Evolutionary conservation across 2,888 invertebrate genomes (phyloP).

Genomic region (Eupithecia exiguata): DNA sequence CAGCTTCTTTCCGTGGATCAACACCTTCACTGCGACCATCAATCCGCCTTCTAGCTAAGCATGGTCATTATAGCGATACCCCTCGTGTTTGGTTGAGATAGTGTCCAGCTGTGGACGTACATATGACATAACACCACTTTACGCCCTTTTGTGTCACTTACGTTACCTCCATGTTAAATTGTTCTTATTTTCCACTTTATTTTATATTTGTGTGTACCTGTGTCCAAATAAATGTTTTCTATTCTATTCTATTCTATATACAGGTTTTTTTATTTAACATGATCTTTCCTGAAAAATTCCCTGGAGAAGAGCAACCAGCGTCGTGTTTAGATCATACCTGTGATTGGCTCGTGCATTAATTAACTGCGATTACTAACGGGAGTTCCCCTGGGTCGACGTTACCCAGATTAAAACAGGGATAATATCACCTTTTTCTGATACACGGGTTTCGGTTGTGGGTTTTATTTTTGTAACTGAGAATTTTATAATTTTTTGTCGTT

Average conservation of each 20-base stretch:
- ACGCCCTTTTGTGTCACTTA: no score
- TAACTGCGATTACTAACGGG: constrained; percentile 41
- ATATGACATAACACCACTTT: no score
- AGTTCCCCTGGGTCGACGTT: constrained; percentile 30
- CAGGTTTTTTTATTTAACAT: background rate
- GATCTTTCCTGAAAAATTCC: background rate
- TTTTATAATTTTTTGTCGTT: background rate
- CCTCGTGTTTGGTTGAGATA: background rate
- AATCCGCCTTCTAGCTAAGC: background rate
- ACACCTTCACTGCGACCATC: background rate
- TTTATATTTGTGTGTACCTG: no score
- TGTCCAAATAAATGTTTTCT: no score
- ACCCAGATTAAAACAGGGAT: constrained; percentile 31
- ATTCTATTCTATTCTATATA: no score
- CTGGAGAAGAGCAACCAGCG: background rate
- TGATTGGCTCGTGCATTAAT: constrained; percentile 46
- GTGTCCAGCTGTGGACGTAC: background rate
- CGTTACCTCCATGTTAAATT: no score
- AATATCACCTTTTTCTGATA: constrained; percentile 11
- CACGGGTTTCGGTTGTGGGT: background rate
- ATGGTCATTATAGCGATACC: background rate
- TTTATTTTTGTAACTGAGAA: background rate
- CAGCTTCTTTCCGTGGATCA: background rate
- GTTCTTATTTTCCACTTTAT: no score
- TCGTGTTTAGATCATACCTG: background rate